Evolutionary conservation across 2,113 vertebrate species (phyloP).

Genomic region (Emydocephalus ijimae): DNA sequence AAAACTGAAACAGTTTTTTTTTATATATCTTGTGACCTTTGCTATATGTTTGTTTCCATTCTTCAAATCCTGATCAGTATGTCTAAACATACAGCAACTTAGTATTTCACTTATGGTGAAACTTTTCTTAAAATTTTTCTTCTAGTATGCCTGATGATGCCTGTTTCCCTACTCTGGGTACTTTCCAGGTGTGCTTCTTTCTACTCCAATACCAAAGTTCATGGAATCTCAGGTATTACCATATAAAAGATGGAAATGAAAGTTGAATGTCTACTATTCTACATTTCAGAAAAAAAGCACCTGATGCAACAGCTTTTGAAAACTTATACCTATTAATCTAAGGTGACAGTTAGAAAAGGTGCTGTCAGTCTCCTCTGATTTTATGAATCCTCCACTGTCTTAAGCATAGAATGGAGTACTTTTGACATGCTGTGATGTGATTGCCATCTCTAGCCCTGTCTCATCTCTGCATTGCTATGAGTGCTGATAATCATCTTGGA

Average conservation of each 20-base stretch:
- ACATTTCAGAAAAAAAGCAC: not conserved
- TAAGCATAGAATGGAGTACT: not conserved
- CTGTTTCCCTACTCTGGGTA: not conserved
- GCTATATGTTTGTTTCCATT: not conserved
- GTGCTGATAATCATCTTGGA: not conserved
- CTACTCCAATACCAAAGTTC: not conserved
- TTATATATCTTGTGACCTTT: not conserved
- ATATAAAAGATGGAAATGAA: not conserved
- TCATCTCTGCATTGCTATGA: not conserved
- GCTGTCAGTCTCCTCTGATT: not conserved
- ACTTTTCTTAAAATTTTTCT: not conserved
- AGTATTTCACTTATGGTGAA: not conserved
- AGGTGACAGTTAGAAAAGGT: not conserved
- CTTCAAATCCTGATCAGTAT: not conserved
- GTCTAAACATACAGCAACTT: not conserved
- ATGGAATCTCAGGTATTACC: not conserved
- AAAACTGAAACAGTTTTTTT: not conserved
- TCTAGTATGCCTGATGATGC: not conserved
- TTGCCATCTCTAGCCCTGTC: not conserved
- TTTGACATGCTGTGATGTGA: not conserved
- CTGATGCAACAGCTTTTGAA: not conserved
- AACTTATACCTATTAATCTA: not conserved
- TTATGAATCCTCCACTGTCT: not conserved
- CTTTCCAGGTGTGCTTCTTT: not conserved
- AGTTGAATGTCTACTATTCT: not conserved